phyloP scores from a whole-genome alignment of 2,113 vertebrate species.

The Elephantulus edwardii region DNA sequence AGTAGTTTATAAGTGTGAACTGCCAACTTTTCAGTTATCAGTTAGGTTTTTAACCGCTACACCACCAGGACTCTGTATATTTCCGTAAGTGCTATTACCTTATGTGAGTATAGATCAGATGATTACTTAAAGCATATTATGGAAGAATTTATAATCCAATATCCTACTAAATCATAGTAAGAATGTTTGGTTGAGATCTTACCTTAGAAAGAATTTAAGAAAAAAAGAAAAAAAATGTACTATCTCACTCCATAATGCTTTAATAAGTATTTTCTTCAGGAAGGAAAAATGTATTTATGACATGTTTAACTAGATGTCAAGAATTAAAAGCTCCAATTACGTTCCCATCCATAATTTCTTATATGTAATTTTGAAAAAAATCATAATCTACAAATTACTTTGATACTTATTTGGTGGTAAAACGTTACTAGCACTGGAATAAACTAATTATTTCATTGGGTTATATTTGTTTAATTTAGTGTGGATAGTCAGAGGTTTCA shows the following conservation, averaged over 20 bases:
- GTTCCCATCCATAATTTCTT: background rate
- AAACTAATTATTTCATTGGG: background rate
- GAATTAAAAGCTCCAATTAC: conserved; percentile 9
- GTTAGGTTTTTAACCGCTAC: background rate
- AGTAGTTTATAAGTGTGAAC: background rate
- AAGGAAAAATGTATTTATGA: conserved; percentile 51
- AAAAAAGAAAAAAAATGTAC: too few species aligned
- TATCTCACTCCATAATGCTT: too few species aligned
- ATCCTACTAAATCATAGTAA: too few species aligned
- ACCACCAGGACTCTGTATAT: background rate
- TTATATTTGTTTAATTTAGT: background rate
- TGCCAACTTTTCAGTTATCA: background rate
- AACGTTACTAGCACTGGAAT: conserved; percentile 12
- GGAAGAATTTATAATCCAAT: too few species aligned
- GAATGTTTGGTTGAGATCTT: too few species aligned
- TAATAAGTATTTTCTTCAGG: background rate
- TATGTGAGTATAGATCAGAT: background rate
- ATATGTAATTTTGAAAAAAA: background rate
- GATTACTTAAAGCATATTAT: conserved; percentile 11
- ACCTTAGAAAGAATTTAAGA: too few species aligned
- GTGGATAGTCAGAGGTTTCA: background rate
- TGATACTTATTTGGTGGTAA: background rate
- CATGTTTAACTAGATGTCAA: background rate
- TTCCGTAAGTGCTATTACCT: background rate
- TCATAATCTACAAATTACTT: background rate